Base-by-base conservation (phyloP, 2,113 vertebrate species). In the Merops nubicus region DNA sequence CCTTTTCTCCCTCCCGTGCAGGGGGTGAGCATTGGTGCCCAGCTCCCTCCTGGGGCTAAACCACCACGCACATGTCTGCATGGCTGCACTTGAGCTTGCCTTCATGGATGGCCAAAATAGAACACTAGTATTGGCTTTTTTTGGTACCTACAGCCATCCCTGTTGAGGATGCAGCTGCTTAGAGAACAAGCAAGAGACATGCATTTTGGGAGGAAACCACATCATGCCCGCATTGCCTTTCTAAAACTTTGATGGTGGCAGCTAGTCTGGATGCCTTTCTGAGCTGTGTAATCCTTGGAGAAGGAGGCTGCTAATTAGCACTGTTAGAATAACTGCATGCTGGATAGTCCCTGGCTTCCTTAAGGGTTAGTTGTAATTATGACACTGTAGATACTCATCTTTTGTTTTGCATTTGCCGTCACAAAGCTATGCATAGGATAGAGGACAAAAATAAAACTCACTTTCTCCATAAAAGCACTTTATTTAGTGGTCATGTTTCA, bases 401-500 rank as follows among this genome's bases (percentile, higher is more conserved):
- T 79, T 53, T 70, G 59, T 63, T 92, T 90, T 10, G 8, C 28
- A 28, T 92, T 78, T 60, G 25, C 69, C 36, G 10, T 65, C 50
- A 75, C 43, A 53, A 79, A 80, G 82, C 64, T 79, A 56, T 78
- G 80, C 79, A 84, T 85, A 60, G 34, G 53, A 34, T 36, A 38
- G 45, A 42, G 91, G 68, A 93, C 38, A 86, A 85, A 85, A 97
- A 96, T 91, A 96, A 95, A 93, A 67, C 63, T 82, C 76, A 83
- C 40, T 80, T 96, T 90, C 70, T 96, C 93, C 96, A 92, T 95
- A 98, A 98, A 98, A 98, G 95, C 93, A 94, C 90, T 98, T 98
- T 98, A 98, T 98, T 98, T 92, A 97, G 94, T 97, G 93, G 84
- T 97, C 88, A 91, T 95, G 91, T 96, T 96, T 95, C 69, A 93